Evolutionary conservation across 1,140 invertebrate species (phyloP), one percentile per base, ranked within the genome.

Genomic region (Lasioglossum baleicum): DNA sequence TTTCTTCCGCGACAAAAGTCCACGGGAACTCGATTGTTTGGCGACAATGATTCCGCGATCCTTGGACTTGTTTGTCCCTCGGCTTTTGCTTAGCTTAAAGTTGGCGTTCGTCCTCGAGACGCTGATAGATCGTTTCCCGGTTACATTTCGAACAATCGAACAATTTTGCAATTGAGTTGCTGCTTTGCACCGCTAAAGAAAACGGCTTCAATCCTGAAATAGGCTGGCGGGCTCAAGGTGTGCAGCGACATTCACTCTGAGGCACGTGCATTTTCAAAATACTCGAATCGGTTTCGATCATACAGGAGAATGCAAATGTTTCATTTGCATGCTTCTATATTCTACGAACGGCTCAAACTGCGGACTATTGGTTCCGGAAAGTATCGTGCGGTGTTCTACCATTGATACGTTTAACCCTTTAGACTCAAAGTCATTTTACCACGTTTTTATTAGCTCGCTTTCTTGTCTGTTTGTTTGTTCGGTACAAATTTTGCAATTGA

Each of bases 311-410:
- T 35, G 35, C 35, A 35, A 40, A 48, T 26, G 7, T 13, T 48
- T 48, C 7, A 48, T 8, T 13, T 48, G 44, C 44, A 48, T 13
- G 44, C 13, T 48, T 48, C 44, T 44, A 15, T 56, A 51, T 7
- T 51, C n/a, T 17, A 17, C 61, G 0, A 20, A 77, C n/a, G 10
- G 53, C 48, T 22, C 26, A 77, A 72, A 35, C 56, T n/a, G 10
- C 20, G 31, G 6, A 64, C 64, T 78, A 53, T 51, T 53, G n/a
- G 20, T 70, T 61, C 11, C 3, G 22, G n/a, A n/a, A 20, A 51
- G 67, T 71, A 72, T 4, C 64, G 68, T n/a, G 71, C 68, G 31
- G 71, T 71, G 35, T 26, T 56, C 60, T 71, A 71, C 35, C 3
- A 35, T 71, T 56, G 31, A 8, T 69, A 35, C 56, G 15, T 64